A percentile compares a stretch with the other conserved stretches of the same genome.
Conservation (phyloP, 2,797 vertebrate species). For the Sarcoramphus papa region DNA sequence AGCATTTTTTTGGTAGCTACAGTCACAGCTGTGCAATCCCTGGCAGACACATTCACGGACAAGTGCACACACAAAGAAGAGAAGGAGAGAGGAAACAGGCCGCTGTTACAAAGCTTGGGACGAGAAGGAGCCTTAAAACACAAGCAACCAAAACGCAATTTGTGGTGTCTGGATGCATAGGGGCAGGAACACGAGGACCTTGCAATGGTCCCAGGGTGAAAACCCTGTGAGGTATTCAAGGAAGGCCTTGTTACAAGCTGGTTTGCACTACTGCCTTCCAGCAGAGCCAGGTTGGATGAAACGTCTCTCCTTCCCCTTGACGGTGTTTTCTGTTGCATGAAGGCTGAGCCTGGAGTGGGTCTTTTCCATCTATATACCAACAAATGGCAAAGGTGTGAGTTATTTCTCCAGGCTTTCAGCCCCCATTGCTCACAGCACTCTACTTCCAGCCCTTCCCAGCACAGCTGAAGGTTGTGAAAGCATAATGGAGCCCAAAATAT, state of each 20-base stretch:
- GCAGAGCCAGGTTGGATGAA: background rate
- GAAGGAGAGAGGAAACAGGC: background rate
- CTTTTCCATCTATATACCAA: background rate
- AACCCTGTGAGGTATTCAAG: background rate
- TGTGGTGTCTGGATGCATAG: accelerated
- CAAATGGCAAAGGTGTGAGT: background rate
- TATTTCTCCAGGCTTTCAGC: background rate
- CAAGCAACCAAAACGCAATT: background rate
- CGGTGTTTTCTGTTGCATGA: accelerated
- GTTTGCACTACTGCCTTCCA: background rate
- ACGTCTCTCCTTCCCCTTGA: background rate
- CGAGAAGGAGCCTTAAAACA: background rate
- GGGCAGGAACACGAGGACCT: background rate
- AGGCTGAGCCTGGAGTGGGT: background rate
- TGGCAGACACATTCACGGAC: background rate
- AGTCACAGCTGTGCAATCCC: background rate
- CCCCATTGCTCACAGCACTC: background rate
- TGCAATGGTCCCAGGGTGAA: background rate
- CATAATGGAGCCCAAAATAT: slow-evolving; percentile 56
- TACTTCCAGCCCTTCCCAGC: slow-evolving; percentile 13
- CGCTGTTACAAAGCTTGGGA: background rate
- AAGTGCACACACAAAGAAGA: background rate
- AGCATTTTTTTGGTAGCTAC: background rate
- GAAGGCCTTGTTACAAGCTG: background rate
- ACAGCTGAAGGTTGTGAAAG: slow-evolving; percentile 46